Conservation (phyloP, 2,113 vertebrate genomes). For the Erythrocercus mccallii region DNA sequence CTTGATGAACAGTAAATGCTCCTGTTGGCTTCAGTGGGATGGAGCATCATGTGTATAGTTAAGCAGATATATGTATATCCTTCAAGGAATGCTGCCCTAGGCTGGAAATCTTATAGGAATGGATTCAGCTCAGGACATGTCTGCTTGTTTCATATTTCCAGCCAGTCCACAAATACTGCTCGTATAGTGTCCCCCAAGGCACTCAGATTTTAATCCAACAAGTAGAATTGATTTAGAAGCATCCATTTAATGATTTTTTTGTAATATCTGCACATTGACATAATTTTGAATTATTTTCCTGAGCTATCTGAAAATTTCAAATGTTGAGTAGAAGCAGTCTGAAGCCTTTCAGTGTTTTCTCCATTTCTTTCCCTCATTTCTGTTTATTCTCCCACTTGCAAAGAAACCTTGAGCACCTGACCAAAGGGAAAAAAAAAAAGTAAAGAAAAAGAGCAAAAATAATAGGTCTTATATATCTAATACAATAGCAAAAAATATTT, state of each 20-base stretch:
- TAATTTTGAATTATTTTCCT: constrained; percentile 1
- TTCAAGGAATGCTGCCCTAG: constrained; percentile 54
- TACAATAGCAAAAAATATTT: neutral
- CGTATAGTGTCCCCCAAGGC: neutral
- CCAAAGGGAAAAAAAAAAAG: rapidly evolving
- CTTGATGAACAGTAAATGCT: constrained; percentile 33
- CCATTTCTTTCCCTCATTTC: neutral
- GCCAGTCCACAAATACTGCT: neutral
- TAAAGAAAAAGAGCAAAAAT: rapidly evolving
- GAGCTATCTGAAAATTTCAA: neutral
- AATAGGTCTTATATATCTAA: neutral
- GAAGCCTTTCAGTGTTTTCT: neutral
- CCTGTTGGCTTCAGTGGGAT: constrained; percentile 4
- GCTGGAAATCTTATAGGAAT: constrained; percentile 48
- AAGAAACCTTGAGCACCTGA: neutral
- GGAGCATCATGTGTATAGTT: neutral
- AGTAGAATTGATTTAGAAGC: constrained; percentile 26
- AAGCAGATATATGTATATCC: constrained; percentile 36
- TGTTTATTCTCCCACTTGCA: neutral
- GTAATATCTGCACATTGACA: neutral
- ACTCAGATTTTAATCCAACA: constrained; percentile 23
- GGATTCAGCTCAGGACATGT: constrained; percentile 47
- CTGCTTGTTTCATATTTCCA: constrained; percentile 55
- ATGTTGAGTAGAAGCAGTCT: neutral
- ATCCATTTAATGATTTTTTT: constrained; percentile 42